A percentile compares a stretch with the other conserved stretches of the same genome.
These are phyloP conservation scores for Drosophila athabasca DNA, from an alignment of 1,140 invertebrate genomes.

Conservation along the genomic window DNA sequence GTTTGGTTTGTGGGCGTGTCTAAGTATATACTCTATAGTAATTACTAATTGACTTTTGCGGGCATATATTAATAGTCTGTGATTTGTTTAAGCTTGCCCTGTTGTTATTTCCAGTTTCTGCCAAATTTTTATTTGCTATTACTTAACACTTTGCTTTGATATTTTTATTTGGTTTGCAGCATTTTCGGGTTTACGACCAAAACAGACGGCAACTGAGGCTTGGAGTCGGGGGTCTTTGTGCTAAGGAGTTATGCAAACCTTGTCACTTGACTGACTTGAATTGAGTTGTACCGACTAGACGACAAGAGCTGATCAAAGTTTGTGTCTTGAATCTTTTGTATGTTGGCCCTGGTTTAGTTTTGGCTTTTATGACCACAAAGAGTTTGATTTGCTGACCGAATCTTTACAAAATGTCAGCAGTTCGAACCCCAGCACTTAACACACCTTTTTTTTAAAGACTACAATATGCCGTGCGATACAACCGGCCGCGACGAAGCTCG, in stretches of 20 bases:
- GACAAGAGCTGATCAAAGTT: slow-evolving; percentile 33
- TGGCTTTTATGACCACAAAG: slow-evolving; percentile 21
- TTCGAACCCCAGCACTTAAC: slow-evolving; percentile 27
- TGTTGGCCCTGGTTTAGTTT: slow-evolving; percentile 22
- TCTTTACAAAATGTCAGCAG: slow-evolving; percentile 34
- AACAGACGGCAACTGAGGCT: slow-evolving; percentile 15
- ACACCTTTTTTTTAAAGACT: slow-evolving; percentile 38
- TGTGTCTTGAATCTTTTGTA: slow-evolving; percentile 71
- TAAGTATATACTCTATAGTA: neutral
- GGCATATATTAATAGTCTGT: slow-evolving; percentile 20
- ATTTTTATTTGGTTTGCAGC: slow-evolving; percentile 22
- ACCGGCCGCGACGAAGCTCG: slow-evolving; percentile 52
- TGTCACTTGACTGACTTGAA: slow-evolving; percentile 19
- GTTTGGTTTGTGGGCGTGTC: slow-evolving; percentile 29
- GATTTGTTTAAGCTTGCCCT: neutral
- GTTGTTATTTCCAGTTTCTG: neutral
- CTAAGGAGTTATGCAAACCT: slow-evolving; percentile 34
- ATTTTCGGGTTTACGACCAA: slow-evolving; percentile 8
- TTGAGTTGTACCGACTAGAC: slow-evolving; percentile 2
- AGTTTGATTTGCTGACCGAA: slow-evolving; percentile 32
- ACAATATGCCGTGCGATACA: slow-evolving; percentile 28
- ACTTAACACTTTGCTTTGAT: slow-evolving; percentile 30
- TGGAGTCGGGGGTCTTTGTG: slow-evolving; percentile 6
- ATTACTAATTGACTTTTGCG: neutral
- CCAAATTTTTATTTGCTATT: slow-evolving; percentile 30